Conservation (phyloP, 2,888 invertebrate species). For the Epinotia demarniana region DNA sequence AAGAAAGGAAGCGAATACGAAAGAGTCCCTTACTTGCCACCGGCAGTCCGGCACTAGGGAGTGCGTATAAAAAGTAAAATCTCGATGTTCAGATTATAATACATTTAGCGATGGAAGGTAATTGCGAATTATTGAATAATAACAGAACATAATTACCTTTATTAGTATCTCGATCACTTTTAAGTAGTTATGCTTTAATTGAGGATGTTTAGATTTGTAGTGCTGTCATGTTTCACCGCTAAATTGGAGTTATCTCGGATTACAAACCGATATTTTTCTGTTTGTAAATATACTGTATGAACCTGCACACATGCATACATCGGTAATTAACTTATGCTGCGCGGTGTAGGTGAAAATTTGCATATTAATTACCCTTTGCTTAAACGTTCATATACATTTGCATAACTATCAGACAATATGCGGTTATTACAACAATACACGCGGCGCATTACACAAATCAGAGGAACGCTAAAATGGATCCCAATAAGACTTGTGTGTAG, state of each 20-base stretch:
- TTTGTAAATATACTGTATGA: conserved; percentile 39
- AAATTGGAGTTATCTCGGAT: background rate
- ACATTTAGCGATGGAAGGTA: conserved; percentile 38
- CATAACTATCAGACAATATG: conserved; percentile 35
- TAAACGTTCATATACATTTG: conserved; percentile 23
- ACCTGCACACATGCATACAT: conserved; percentile 8
- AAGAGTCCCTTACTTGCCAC: conserved; percentile 3
- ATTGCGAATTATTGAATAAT: conserved; percentile 43
- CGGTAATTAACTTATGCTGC: background rate
- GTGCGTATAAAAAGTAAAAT: conserved; percentile 27
- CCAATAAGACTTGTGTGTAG: background rate
- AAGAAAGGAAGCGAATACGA: conserved; percentile 19
- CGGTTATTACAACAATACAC: background rate
- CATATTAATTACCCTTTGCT: conserved; percentile 31
- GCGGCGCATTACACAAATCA: background rate
- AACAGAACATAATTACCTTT: conserved; percentile 34
- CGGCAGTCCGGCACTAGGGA: conserved; percentile 14
- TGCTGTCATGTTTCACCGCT: background rate
- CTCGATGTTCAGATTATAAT: conserved; percentile 22
- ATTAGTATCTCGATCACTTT: conserved; percentile 19
- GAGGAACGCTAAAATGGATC: background rate
- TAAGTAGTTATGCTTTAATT: conserved; percentile 13
- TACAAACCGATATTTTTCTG: conserved; percentile 21
- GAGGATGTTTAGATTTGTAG: conserved; percentile 17
- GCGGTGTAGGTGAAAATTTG: conserved; percentile 22